Base-by-base conservation (phyloP, 35 echinoderm and acorn worm species). In the Lytechinus pictus region DNA sequence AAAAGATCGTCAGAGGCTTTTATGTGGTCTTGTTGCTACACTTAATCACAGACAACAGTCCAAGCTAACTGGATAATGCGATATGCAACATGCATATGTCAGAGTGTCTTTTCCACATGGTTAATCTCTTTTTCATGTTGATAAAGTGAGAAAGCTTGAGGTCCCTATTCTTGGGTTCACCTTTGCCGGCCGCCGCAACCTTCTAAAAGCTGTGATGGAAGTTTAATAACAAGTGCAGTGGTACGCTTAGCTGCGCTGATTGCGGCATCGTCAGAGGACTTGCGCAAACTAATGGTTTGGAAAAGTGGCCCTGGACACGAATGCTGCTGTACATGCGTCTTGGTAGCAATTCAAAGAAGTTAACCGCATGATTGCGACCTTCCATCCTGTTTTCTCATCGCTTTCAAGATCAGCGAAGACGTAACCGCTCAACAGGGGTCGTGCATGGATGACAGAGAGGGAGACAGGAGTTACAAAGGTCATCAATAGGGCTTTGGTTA, bases 191-290 rank as follows among this genome's bases (percentile, higher is more conserved):
- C 88, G 27, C 88, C 88, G 88, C 88, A 28, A 54, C 66, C 88
- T 28, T 44, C 88, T 33, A 90, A 52, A 90, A 44, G 28, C 88
- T 12, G 10, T 44, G 52, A 44, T 52, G 52, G 88, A 90, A 52
- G 52, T 44, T 90, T 90, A 90, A 90, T 90, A 90, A 90, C 88
- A 90, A 52, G 88, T 90, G 88, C 88, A 90, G 88, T 54, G 88
- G 52, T 24, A 90, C 28, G 88, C 88, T 44, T 33, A 21, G 88
- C 29, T 44, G 88, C 28, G 52, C 88, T 54, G 19, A 79, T 54
- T 90, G 88, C 52, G 88, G 52, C 28, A 90, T 90, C 88, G 52
- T 90, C 16, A 52, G 88, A 44, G 29, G 88, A 44, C 29, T 33
- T 90, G 88, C 88, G 88, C 52, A 54, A 54, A 28, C 29, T 90